Evolutionary conservation across 1,140 invertebrate genomes (phyloP).

Genomic region (Antheraea mylitta): DNA sequence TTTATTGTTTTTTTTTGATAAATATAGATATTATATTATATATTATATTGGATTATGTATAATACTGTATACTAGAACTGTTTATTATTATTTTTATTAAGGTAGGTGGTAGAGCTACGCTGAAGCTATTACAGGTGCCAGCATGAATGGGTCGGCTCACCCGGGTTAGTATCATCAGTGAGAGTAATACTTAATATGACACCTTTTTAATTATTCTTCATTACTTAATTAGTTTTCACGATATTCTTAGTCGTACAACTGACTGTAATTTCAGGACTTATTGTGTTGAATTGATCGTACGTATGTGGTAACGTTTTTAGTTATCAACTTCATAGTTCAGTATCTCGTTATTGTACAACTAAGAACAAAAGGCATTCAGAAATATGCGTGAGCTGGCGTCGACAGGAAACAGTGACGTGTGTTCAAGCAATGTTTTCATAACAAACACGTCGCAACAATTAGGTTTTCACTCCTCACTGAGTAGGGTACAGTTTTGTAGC

Average conservation of each 20-base stretch:
- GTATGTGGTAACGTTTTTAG: constrained; percentile 15
- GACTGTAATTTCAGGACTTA: neutral
- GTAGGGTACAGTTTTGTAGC: constrained; percentile 60
- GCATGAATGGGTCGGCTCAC: no score
- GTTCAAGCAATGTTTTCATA: constrained; percentile 64
- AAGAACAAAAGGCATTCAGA: constrained; percentile 74
- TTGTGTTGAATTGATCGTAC: neutral
- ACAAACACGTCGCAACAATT: constrained; percentile 56
- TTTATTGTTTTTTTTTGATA: no score
- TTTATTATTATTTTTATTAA: no score
- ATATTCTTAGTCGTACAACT: neutral
- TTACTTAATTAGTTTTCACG: neutral
- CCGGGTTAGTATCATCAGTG: no score
- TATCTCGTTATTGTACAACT: constrained; percentile 45
- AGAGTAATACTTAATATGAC: no score
- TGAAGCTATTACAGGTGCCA: no score
- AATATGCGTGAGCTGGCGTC: constrained; percentile 45
- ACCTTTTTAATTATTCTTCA: neutral
- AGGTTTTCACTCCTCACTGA: constrained; percentile 54
- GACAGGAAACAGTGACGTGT: constrained; percentile 60
- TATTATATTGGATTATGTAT: no score
- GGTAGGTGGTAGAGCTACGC: no score
- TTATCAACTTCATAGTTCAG: constrained; percentile 24
- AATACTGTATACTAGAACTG: no score
- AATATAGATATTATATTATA: no score